Evolutionary conservation across 2,113 vertebrate species (phyloP), one percentile per base, ranked within the genome.

Genomic region (Chlamydotis undulata): DNA sequence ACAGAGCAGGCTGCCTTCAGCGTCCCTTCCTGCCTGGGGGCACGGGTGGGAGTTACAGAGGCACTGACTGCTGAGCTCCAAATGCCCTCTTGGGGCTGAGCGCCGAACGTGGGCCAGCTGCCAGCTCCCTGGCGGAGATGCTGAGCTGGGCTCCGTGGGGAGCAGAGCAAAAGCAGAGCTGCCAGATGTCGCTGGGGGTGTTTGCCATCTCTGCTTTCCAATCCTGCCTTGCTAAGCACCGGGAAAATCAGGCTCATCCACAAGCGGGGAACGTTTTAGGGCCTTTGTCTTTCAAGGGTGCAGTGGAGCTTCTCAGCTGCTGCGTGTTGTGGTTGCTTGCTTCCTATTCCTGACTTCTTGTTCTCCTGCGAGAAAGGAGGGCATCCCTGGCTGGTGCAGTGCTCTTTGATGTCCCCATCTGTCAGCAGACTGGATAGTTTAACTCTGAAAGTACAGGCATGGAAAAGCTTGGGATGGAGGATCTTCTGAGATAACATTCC

Each of bases 51-150:
- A 69, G 26, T 29, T 64, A 29, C 4, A 69, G 55, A 43, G 52
- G 74, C 6, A 9, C 45, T 22, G 12, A 35, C 61, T 31, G 60
- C 59, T 0, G 1, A 79, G 50, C 55, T 74, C 82, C 37, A n/a
- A 21, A 29, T 4, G 4, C 50, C 50, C 6, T 37, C 59, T n/a
- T 0, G 13, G 22, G 64, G 64, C 60, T 50, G 60, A 33, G 65
- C 59, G 41, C 81, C 0, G 3, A 47, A 35, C 0, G 0, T 0
- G 9, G 63, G 53, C 47, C 57, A 45, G 31, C 61, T 1, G 7
- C 17, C 31, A 50, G 35, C 35, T 89, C 24, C 29, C 33, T 70
- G 26, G 25, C 33, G 4, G 61, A 81, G 71, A 24, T 28, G 23
- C n/a, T 63, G 56, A 82, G 56, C 69, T 86, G 57, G 11, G 39